A percentile compares a stretch with the other conserved stretches of the same genome.
Conservation (phyloP, 2,888 invertebrate genomes). For the Lumbricus terrestris region DNA sequence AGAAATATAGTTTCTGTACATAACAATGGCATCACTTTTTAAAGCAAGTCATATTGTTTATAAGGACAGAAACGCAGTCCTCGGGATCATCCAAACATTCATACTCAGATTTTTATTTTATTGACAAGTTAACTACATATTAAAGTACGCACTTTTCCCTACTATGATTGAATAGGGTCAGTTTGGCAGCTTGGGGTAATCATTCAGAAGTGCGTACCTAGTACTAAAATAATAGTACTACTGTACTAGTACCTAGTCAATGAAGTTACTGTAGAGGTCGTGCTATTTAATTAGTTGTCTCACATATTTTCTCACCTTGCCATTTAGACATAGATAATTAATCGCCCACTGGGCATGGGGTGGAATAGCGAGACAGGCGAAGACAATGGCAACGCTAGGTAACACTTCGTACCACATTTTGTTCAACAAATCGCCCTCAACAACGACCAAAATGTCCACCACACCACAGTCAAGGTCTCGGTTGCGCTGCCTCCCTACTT, state of each 20-base stretch:
- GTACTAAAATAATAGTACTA: too few relatives aligned
- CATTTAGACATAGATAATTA: slow-evolving; percentile 24
- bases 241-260: background rate
- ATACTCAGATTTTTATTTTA: background rate
- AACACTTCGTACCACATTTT: slow-evolving; percentile 33
- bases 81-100: background rate
- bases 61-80: too few relatives aligned
- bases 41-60: too few relatives aligned
- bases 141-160: background rate
- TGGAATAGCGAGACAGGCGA: slow-evolving; percentile 19
- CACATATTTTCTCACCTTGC: slow-evolving; percentile 24
- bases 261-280: background rate
- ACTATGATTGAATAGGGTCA: too few relatives aligned
- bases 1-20: too few relatives aligned
- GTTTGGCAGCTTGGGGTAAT: too few relatives aligned
- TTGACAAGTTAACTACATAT: background rate
- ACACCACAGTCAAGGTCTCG: background rate
- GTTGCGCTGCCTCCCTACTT: background rate
- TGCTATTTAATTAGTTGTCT: background rate
- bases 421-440: background rate
- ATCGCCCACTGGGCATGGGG: slow-evolving; percentile 24
- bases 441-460: background rate
- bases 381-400: slow-evolving; percentile 26
- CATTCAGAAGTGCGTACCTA: too few relatives aligned
- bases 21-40: too few relatives aligned